Evolutionary conservation across 1,140 invertebrate species (phyloP).

Genomic region (Achatina immaculata): DNA sequence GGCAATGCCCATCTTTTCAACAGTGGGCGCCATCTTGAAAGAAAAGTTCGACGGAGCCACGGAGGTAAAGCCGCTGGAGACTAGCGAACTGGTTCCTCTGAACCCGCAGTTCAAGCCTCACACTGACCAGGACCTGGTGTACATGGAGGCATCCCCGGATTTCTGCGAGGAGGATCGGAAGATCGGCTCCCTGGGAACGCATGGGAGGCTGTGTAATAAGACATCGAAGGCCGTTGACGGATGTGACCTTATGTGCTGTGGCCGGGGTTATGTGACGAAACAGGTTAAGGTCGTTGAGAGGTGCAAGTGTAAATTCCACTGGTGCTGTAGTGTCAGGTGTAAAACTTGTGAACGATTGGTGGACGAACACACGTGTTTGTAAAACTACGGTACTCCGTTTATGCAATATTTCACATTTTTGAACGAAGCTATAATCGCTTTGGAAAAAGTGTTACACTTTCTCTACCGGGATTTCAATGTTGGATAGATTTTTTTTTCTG

Average conservation of each 20-base stretch:
- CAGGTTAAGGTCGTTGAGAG: slow-evolving; percentile 81
- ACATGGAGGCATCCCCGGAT: slow-evolving; percentile 90
- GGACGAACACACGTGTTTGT: slow-evolving; percentile 67
- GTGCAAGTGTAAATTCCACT: slow-evolving; percentile 74
- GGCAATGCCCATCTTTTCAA: slow-evolving; percentile 86
- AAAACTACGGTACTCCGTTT: too few relatives aligned
- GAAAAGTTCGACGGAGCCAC: slow-evolving; percentile 87
- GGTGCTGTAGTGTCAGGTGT: slow-evolving; percentile 74
- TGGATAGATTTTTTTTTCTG: too few relatives aligned
- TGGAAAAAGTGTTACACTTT: too few relatives aligned
- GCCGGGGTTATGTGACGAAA: slow-evolving; percentile 71
- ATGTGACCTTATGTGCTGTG: slow-evolving; percentile 75
- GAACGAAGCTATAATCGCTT: too few relatives aligned
- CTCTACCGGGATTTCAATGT: too few relatives aligned
- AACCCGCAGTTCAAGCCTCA: slow-evolving; percentile 69
- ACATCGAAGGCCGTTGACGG: slow-evolving; percentile 71
- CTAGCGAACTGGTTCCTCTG: slow-evolving; percentile 58
- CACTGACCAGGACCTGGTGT: slow-evolving; percentile 83
- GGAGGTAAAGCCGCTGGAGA: slow-evolving; percentile 74
- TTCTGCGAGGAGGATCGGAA: slow-evolving; percentile 88
- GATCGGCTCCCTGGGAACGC: slow-evolving; percentile 69
- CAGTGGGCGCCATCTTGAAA: slow-evolving; percentile 85
- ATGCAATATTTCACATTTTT: too few relatives aligned
- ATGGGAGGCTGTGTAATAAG: slow-evolving; percentile 71
- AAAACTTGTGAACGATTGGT: slow-evolving; percentile 69